Percentiles rank a stretch among this genome's conserved stretches.
These are phyloP conservation scores for Gulo gulo DNA, from an alignment of 2,113 vertebrate genomes.

Conservation along the genomic window DNA sequence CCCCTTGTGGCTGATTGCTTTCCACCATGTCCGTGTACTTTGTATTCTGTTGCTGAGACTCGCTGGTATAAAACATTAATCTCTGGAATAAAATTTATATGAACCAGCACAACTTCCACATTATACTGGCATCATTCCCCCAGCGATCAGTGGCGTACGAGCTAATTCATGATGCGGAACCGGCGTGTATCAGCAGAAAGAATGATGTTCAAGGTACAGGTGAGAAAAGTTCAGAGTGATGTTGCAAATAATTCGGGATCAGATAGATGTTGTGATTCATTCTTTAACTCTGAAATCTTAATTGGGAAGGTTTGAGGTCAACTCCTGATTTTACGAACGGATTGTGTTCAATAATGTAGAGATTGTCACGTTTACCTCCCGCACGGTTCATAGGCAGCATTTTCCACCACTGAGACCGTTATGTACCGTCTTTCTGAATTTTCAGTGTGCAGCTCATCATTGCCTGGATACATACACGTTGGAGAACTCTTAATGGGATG, in stretches of 20 bases:
- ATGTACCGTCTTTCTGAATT: background rate
- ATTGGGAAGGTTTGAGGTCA: accelerated
- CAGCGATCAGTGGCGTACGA: accelerated
- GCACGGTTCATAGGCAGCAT: background rate
- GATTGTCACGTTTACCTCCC: background rate
- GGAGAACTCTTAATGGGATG: no score
- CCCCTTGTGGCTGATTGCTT: accelerated
- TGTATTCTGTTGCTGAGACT: background rate
- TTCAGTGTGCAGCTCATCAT: accelerated
- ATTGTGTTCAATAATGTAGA: accelerated
- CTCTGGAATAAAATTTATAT: background rate
- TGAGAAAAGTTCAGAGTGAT: background rate
- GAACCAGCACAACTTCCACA: background rate
- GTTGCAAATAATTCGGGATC: no score
- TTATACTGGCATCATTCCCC: background rate
- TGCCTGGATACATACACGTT: accelerated
- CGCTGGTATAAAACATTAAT: background rate
- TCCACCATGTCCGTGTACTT: accelerated
- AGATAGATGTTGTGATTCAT: no score
- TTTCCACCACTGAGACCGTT: background rate
- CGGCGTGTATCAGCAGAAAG: accelerated
- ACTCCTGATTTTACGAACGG: accelerated
- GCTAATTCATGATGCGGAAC: background rate
- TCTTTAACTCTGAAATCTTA: no score
- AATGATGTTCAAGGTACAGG: no score